Percentiles rank a stretch among this genome's conserved stretches.
Conservation (phyloP, 53 echinoderm and acorn worm species). For the Mesocentrotus franciscanus region DNA sequence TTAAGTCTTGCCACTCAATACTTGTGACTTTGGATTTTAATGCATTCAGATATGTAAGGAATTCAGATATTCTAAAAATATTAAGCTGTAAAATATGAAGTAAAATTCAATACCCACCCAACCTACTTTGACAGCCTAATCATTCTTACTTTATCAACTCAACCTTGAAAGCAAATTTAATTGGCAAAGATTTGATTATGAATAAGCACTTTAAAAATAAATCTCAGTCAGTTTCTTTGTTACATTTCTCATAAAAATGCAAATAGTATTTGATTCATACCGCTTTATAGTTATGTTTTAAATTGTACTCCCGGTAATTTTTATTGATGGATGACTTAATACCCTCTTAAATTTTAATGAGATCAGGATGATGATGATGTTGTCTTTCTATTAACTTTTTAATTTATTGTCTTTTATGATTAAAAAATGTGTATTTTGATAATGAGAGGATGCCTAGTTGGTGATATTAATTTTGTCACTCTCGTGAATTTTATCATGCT, state of each 20-base stretch:
- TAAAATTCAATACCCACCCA: neutral
- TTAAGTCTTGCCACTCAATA: neutral
- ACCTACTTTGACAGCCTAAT: neutral
- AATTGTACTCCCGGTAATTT: neutral
- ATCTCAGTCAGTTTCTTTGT: neutral
- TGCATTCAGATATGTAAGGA: neutral
- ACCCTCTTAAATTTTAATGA: constrained; percentile 16
- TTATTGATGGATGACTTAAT: neutral
- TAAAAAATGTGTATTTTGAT: neutral
- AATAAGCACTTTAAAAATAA: neutral
- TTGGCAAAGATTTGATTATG: neutral
- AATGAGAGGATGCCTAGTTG: constrained; percentile 21
- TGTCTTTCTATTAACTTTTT: constrained; percentile 46
- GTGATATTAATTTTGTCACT: constrained; percentile 12
- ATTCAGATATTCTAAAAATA: neutral
- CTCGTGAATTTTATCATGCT: constrained; percentile 44
- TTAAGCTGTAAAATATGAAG: neutral
- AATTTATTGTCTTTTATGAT: constrained; percentile 43
- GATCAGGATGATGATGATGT: neutral
- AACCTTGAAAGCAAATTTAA: neutral
- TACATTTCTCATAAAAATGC: neutral
- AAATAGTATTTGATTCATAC: neutral
- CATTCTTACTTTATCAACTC: neutral
- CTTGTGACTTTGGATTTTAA: neutral
- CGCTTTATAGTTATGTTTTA: neutral